Base-by-base conservation (phyloP, 1,140 invertebrate species). In the Trichoplusia ni region DNA sequence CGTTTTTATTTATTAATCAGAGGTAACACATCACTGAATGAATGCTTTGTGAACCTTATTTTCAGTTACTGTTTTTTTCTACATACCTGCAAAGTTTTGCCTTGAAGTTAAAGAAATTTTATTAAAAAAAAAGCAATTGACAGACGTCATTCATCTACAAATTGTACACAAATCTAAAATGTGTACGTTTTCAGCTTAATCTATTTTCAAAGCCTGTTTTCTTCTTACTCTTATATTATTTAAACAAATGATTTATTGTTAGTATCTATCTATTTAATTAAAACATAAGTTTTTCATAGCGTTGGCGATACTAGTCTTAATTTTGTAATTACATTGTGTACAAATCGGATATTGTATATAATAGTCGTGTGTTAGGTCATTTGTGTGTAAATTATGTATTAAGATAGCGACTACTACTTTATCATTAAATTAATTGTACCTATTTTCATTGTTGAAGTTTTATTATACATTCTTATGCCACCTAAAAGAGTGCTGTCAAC, bases 371-470 rank as follows among this genome's bases (percentile, higher is more conserved):
- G 65, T 69, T 73, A 73, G 51, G 62, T 56, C 54, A 62, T 74
- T 68, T 68, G 79, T 81, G 78, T 86, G 80, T 83, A 82, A 64
- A 82, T 83, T 84, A 73, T 77, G 80, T 62, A 64, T 71, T 77
- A 76, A 74, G 53, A 65, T 79, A 77, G 54, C 59, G 78, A 69
- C 70, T 66, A 71, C 70, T 66, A 56, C 54, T 67, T 71, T 79
- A 79, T 82, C 80, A 84, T 81, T 86, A 84, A 84, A 86, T 77
- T 84, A 82, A 85, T 79, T 82, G 73, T 76, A 79, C 75, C 76
- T 84, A 84, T 86, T 86, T 86, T 85, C 78, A 80, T 59, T 51
- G 47, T 51, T 63, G 65, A 51, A 69, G 38, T 77, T 77, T 80
- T 71, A 68, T 72, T 75, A 33, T 4, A 38, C 37, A 37, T 37